Evolutionary conservation across 2,888 invertebrate genomes (phyloP), one percentile per base, ranked within the genome.

Genomic region (Lasius fuliginosus): DNA sequence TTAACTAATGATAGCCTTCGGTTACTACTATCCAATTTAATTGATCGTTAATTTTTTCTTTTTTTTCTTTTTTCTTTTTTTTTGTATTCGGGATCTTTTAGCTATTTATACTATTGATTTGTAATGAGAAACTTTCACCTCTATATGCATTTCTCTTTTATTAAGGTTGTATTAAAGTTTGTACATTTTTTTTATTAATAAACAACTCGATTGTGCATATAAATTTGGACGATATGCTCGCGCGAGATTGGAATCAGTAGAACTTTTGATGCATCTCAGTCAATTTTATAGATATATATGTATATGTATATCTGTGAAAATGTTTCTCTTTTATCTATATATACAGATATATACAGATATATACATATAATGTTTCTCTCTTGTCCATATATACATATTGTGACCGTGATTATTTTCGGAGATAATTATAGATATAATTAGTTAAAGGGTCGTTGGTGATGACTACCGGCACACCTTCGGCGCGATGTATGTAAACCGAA

Each of bases 81-180:
- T 23, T 0, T n/a, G n/a, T 23, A 23, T 23, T 23, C 23, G 23
- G 23, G 23, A 23, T 23, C n/a, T 83, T 65, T 77, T 58, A 65
- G 6, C 4, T 65, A 23, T 65, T 68, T 15, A 75, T 33, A 15
- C 12, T 75, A 12, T n/a, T 30, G 42, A 23, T 30, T 15, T 64
- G 77, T 76, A 85, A 85, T 90, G 74, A 83, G 79, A 86, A 84
- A 87, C 60, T 46, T 79, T 36, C 4, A 85, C 85, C 74, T 85
- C 85, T 36, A 23, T 23, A 23, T 23, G 23, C 23, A 23, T 23
- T 23, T 23, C 23, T 23, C 23, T 23, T 23, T 23, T 23, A 23
- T 23, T 23, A 23, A 0, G 23, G 23, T 23, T 23, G 0, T 23
- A 23, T 23, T 23, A 23, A 23, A 23, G 23, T 23, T 23, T 23